Evolutionary conservation across 2,888 invertebrate genomes (phyloP), one percentile per base, ranked within the genome.

Genomic region (Myopa tessellatipennis): DNA sequence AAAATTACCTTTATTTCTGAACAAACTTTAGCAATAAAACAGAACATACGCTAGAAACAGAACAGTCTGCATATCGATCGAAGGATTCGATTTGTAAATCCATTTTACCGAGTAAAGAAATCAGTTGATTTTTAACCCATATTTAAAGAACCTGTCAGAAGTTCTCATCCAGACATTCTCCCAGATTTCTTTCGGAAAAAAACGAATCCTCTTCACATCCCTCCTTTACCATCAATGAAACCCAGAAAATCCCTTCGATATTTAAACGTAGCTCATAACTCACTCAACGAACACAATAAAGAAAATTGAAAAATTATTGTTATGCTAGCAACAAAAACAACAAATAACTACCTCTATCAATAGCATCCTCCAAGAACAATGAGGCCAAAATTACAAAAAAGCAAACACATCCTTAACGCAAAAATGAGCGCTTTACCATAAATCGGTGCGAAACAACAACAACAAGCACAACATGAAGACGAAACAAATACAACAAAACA

Each of bases 291-390:
- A 61, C 26, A 61, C 18, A 61, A 26, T 61, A 61, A 61, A 61
- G 61, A 61, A 45, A 61, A 61, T 61, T 61, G 61, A 61, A 61
- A 61, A 61, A 61, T 61, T 61, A 61, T 61, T 61, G 26, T 8
- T 61, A 26, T 61, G 61, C 61, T 10, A 61, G 3, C n/a, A n/a
- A 26, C 18, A 61, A 26, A 1, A 26, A 26, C 18, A 26, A 26
- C 61, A 61, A 61, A 12, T 60, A 18, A 26, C 10, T 34, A 61
- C 18, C 26, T n/a, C 10, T 61, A 26, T n/a, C 61, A 26, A 61
- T 4, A 61, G 18, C 61, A 12, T 26, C 34, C 18, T 61, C 6
- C 34, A n/a, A 26, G 18, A 45, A 45, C 61, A 61, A 26, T 18
- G 26, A 14, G 1, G 18, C 61, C 3, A 10, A 26, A 18, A 26